phyloP scores from a whole-genome alignment of 1,140 invertebrate species.

The Olivierus martensii region DNA sequence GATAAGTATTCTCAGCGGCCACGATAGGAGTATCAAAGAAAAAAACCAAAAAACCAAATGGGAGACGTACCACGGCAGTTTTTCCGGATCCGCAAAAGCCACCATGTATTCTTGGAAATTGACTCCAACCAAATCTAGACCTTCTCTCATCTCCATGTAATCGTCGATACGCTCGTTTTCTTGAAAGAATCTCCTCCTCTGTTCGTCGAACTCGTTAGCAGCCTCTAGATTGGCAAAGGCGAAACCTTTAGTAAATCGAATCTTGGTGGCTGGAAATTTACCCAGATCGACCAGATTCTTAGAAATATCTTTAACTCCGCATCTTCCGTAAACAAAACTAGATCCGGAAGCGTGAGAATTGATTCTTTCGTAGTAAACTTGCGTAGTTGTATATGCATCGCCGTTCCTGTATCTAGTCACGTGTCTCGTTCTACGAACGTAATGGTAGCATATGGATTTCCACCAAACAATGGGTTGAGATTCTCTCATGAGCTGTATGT shows the following conservation, averaged over 20 bases:
- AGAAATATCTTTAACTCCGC: conserved; percentile 66
- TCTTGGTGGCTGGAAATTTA: conserved; percentile 20
- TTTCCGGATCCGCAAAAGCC: conserved; percentile 49
- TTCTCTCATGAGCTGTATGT: conserved; percentile 49
- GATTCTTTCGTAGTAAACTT: conserved; percentile 67
- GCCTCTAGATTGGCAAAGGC: conserved; percentile 23
- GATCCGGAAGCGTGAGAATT: conserved; percentile 64
- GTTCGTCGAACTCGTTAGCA: conserved; percentile 60
- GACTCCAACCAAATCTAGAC: conserved; percentile 63
- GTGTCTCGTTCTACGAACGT: conserved; percentile 54
- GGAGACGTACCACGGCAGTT: conserved; percentile 36
- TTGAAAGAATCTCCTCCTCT: conserved; percentile 59
- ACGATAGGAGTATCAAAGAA: conserved; percentile 60
- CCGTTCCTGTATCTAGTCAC: conserved; percentile 62
- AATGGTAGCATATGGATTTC: conserved; percentile 79
- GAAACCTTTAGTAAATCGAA: conserved; percentile 24
- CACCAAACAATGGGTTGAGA: conserved; percentile 72
- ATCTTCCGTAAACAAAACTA: conserved; percentile 54
- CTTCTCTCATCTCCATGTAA: conserved; percentile 80
- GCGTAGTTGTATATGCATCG: conserved; percentile 21
- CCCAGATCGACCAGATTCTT: conserved; percentile 49
- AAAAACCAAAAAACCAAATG: conserved; percentile 56
- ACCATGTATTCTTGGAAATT: conserved; percentile 54
- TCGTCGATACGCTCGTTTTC: conserved; percentile 67
- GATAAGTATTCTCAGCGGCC: conserved; percentile 66